phyloP scores from a whole-genome alignment of 2,888 invertebrate species.

The Priapulus caudatus region DNA sequence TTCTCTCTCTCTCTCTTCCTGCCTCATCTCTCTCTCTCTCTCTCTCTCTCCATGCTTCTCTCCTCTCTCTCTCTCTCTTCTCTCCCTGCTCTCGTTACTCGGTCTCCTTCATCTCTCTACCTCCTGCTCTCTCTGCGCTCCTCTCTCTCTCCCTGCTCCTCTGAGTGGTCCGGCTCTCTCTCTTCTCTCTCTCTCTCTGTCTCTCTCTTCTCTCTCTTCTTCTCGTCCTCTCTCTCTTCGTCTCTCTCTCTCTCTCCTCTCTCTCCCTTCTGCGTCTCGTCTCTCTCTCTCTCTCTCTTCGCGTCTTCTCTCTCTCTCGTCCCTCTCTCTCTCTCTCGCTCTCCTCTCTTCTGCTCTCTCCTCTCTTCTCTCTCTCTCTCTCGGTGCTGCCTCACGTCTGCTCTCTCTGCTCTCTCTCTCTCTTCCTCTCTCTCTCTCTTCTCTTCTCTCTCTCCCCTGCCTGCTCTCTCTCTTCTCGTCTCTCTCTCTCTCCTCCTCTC shows the following conservation, averaged over 20 bases:
- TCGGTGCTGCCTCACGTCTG: background rate
- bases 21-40: constrained; percentile 12
- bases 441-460: constrained; percentile 18
- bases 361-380: background rate
- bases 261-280: background rate
- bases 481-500: too few relatives aligned
- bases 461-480: constrained; percentile 13
- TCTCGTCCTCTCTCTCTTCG: constrained; percentile 13
- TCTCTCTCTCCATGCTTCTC: constrained; percentile 6
- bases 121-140: constrained; percentile 48
- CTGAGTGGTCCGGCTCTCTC: background rate
- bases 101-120: constrained; percentile 26
- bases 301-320: background rate
- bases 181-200: constrained; percentile 36
- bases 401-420: constrained; percentile 14
- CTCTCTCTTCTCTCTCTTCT: constrained; percentile 27
- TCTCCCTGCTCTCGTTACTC: constrained; percentile 8
- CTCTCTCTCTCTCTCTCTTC: background rate
- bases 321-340: too few relatives aligned
- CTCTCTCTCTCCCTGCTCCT: background rate
- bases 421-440: constrained; percentile 16
- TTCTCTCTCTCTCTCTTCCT: constrained; percentile 18
- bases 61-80: constrained; percentile 7
- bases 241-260: background rate
- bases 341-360: constrained; percentile 10